Evolutionary conservation across 2,113 vertebrate species (phyloP).

Genomic region (Hippocampus guttulatus): DNA sequence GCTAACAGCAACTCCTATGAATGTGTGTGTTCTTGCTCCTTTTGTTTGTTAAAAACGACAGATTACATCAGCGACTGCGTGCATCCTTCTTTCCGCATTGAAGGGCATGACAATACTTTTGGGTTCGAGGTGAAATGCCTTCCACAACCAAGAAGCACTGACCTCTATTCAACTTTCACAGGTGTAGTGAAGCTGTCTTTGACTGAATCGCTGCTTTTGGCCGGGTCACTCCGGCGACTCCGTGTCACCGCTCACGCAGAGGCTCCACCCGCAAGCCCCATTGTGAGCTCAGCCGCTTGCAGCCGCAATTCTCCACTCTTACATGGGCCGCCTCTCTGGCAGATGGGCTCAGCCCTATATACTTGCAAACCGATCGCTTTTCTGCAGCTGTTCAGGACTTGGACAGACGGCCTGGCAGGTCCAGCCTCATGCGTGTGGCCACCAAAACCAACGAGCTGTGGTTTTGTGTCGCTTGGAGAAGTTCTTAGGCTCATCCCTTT

Average conservation of each 20-base stretch:
- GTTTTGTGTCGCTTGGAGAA: neutral
- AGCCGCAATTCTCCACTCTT: slow-evolving; percentile 73
- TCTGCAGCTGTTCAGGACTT: slow-evolving; percentile 56
- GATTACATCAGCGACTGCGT: no score
- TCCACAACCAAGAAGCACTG: no score
- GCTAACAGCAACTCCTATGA: no score
- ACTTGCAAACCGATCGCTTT: no score
- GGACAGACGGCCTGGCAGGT: slow-evolving; percentile 51
- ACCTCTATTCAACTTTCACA: neutral
- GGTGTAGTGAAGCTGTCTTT: neutral
- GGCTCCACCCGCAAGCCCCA: slow-evolving; percentile 48
- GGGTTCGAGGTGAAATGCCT: no score
- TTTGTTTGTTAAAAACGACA: no score
- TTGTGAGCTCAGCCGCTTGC: slow-evolving; percentile 84
- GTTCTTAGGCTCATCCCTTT: slow-evolving; percentile 7
- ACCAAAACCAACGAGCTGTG: slow-evolving; percentile 52
- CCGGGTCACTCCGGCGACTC: no score
- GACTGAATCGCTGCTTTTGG: neutral
- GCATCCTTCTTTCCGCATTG: no score
- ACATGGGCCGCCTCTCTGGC: slow-evolving; percentile 71
- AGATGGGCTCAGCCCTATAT: no score
- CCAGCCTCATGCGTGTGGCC: slow-evolving; percentile 57
- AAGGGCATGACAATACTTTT: no score
- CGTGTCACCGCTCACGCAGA: slow-evolving; percentile 49
- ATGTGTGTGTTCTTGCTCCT: no score